Evolutionary conservation across 2,113 vertebrate species (phyloP).

Genomic region (Takifugu flavidus): DNA sequence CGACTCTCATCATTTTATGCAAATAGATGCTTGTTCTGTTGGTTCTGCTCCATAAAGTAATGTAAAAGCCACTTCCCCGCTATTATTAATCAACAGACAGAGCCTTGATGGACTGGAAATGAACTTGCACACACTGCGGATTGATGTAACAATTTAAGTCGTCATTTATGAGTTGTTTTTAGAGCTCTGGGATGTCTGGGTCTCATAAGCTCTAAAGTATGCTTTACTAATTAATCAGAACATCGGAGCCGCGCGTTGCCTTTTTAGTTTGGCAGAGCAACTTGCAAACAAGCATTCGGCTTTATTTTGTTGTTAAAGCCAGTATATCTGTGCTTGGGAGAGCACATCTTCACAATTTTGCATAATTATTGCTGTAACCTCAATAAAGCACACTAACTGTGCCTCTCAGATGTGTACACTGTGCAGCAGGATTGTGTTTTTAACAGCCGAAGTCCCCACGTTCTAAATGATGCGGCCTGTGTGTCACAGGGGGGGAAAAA

Average conservation of each 20-base stretch:
- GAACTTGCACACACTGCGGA: slow-evolving; percentile 3
- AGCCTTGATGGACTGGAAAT: slow-evolving; percentile 42
- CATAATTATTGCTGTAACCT: slow-evolving; percentile 34
- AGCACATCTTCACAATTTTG: slow-evolving; percentile 31
- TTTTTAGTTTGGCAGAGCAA: slow-evolving; percentile 22
- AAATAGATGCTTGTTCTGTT: slow-evolving; percentile 65
- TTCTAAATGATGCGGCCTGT: slow-evolving; percentile 45
- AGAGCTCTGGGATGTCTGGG: slow-evolving; percentile 2
- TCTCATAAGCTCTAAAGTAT: slow-evolving; percentile 17
- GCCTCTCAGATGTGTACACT: slow-evolving; percentile 18
- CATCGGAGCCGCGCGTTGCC: neutral
- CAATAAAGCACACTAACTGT: slow-evolving; percentile 32
- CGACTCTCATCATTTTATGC: slow-evolving; percentile 69
- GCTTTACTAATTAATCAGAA: slow-evolving; percentile 30
- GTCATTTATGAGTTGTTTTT: slow-evolving; percentile 11
- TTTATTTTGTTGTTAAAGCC: slow-evolving; percentile 32
- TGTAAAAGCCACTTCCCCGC: slow-evolving; percentile 49
- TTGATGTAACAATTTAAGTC: neutral
- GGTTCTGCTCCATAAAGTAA: slow-evolving; percentile 66
- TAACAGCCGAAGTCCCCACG: slow-evolving; percentile 22
- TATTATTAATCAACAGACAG: slow-evolving; percentile 36
- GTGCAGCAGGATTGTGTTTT: slow-evolving; percentile 25
- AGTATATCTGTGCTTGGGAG: slow-evolving; percentile 19
- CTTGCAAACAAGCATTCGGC: slow-evolving; percentile 24
- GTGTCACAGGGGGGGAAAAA: slow-evolving; percentile 49